Conservation (phyloP, 2,113 vertebrate species). For the Tamias sibiricus region DNA sequence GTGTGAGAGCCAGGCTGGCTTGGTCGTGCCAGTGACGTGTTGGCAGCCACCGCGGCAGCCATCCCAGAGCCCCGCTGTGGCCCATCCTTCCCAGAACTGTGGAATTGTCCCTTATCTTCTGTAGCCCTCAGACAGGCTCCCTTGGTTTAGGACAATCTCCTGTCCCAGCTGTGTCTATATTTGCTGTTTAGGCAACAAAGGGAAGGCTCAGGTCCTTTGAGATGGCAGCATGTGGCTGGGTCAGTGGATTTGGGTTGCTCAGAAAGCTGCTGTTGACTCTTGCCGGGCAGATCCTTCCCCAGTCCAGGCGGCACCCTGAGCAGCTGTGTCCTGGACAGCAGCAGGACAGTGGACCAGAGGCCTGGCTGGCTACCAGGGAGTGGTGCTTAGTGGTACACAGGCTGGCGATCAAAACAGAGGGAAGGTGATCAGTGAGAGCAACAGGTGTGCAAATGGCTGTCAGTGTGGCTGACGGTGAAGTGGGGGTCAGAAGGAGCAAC, state of each 20-base stretch:
- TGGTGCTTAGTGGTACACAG: neutral
- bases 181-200: neutral
- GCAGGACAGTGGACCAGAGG: neutral
- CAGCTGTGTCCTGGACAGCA: neutral
- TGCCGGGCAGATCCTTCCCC: neutral
- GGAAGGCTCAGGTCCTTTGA: neutral
- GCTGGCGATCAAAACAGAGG: neutral
- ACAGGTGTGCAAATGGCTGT: rapidly evolving
- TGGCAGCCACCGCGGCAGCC: slow-evolving; percentile 24
- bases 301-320: neutral
- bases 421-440: neutral
- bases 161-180: neutral
- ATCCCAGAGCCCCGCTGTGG: neutral
- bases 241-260: neutral
- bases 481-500: neutral
- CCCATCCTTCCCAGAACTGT: neutral
- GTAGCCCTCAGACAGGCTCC: neutral
- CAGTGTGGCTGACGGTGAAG: neutral
- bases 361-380: neutral
- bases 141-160: neutral
- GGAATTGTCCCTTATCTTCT: neutral
- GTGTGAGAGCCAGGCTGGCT: slow-evolving; percentile 44
- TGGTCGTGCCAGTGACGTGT: neutral
- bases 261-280: neutral
- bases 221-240: neutral